These are phyloP conservation scores for Melanotaenia nigrans DNA, from an alignment of 2,797 vertebrate species.

Conservation along the genomic window DNA sequence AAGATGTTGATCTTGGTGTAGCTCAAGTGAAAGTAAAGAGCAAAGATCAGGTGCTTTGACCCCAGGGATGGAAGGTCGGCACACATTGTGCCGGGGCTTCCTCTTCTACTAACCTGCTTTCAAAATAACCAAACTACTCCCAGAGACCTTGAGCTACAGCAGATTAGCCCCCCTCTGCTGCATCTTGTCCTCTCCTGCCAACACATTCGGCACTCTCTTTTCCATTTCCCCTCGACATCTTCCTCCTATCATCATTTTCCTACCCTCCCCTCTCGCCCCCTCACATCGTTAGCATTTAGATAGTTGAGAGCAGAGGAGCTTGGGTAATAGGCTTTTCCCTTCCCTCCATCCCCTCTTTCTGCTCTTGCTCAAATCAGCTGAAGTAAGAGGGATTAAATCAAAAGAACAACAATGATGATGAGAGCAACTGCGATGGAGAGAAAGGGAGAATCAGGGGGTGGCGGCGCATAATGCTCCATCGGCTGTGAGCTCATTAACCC, in stretches of 20 bases:
- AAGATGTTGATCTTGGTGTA: conserved; percentile 40
- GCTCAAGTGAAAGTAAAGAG: conserved; percentile 74
- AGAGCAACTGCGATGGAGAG: conserved; percentile 69
- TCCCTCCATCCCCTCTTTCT: conserved; percentile 59
- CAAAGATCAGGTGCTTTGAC: conserved; percentile 79
- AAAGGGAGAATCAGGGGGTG: conserved; percentile 46
- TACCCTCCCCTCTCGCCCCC: conserved; percentile 64
- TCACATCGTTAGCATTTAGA: conserved; percentile 99
- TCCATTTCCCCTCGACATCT: conserved; percentile 69
- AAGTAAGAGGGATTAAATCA: conserved; percentile 91
- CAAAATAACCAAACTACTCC: conserved; percentile 76
- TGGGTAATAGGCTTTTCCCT: conserved; percentile 90
- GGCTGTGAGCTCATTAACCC: conserved; percentile 95
- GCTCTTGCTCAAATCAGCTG: conserved; percentile 86
- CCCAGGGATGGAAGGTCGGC: conserved; percentile 68
- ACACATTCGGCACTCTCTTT: conserved; percentile 61
- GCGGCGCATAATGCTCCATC: conserved; percentile 86
- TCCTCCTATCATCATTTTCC: conserved; percentile 65
- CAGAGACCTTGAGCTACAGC: conserved; percentile 77
- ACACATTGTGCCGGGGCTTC: conserved; percentile 46
- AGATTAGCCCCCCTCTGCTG: conserved; percentile 86
- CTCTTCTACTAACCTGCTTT: conserved; percentile 71
- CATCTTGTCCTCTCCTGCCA: conserved; percentile 74
- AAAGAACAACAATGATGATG: conserved; percentile 87
- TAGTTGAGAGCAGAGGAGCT: conserved; percentile 89